phyloP scores from a whole-genome alignment of 2,888 invertebrate genomes.

The Petrolisthes cinctipes region DNA sequence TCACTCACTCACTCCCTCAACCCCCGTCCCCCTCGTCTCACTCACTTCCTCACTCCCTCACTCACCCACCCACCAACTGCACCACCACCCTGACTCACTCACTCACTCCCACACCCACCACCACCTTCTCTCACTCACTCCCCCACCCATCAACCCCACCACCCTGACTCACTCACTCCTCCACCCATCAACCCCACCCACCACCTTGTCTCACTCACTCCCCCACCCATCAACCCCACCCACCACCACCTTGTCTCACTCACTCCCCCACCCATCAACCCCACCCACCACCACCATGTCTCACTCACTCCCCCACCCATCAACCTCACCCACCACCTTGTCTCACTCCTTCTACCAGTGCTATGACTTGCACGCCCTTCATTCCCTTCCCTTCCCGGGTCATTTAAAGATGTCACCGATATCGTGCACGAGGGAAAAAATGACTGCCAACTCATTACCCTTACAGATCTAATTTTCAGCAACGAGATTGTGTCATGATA shows the following conservation, averaged over 20 bases:
- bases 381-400: not conserved
- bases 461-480: constrained; percentile 18
- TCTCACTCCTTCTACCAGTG: not conserved
- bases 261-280: no score
- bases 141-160: not conserved
- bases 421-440: not conserved
- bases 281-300: no score
- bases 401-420: constrained; percentile 6
- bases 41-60: not conserved
- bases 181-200: not conserved
- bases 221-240: not conserved
- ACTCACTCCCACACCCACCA: not conserved
- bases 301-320: not conserved
- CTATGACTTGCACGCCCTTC: not conserved
- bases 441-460: not conserved
- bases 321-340: not conserved
- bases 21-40: not conserved
- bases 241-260: no score
- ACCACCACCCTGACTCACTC: not conserved
- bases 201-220: not conserved
- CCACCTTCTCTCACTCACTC: not conserved
- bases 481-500: constrained; percentile 15
- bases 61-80: not conserved
- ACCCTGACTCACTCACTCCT: not conserved
- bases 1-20: not conserved